Evolutionary conservation across 2,888 invertebrate genomes (phyloP), one percentile per base, ranked within the genome.

Genomic region (Agelastica alni): DNA sequence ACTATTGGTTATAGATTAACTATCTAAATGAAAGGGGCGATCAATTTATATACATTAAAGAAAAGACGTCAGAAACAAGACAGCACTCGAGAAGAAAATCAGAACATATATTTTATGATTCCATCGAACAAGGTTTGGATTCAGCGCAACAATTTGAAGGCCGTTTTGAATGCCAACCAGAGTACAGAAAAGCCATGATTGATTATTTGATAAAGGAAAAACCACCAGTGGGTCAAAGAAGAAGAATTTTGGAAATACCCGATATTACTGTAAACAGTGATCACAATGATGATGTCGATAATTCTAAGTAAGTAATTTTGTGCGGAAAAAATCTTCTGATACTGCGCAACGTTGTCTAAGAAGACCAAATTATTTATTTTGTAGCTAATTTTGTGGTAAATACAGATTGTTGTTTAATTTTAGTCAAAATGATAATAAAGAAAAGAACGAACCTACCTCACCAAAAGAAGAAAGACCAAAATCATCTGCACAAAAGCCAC

Each of bases 141-240:
- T 80, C 80, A 10, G 14, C 31, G 2, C 10, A 6, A n/a, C 10
- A 10, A 57, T 58, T 71, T 34, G 70, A 72, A 43, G 74, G 71
- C 13, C 61, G 64, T 9, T 73, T 75, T 45, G 73, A 75, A 61
- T 75, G 75, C 53, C 75, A 75, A 59, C 80, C 80, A 0, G 81
- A 81, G 64, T 81, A 81, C 55, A 73, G 78, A 41, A 78, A 75
- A 58, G 79, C 79, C 12, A 76, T 69, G 67, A 73, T 66, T 61
- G 79, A 71, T 72, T 79, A 64, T 68, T 75, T 68, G 70, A 78
- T 72, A 67, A 76, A 74, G 47, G 76, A 76, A 56, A 68, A 53
- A 37, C 51, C 49, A 16, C 52, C 61, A 6, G 48, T 48, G 2
- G 28, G 30, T 4, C 59, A 46, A 36, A 53, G 37, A 6, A 53